Evolutionary conservation across 2,797 vertebrate genomes (phyloP), one percentile per base, ranked within the genome.

Genomic region (Cetoscarus ocellatus): DNA sequence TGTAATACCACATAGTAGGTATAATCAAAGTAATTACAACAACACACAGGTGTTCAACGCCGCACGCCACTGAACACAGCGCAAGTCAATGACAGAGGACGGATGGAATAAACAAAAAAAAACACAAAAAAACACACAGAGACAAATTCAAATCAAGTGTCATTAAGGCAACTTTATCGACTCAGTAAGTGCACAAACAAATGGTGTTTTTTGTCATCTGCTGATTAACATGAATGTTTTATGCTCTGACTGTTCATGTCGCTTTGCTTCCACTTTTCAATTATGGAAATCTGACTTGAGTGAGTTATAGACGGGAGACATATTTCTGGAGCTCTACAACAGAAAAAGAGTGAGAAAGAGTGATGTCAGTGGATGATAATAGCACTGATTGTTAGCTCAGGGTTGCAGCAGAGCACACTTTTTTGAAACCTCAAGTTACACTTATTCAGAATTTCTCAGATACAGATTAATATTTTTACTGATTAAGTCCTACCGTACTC

Each of bases 11-110:
- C 79, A 79, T 83, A 83, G 82, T 79, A 87, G 82, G 85, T 90
- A 85, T 89, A 92, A 93, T 92, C 87, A 93, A 90, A 90, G 92
- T 92, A 93, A 94, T 93, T 92, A 90, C 85, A 85, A 84, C 81
- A 86, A 85, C 82, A 76, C 90, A 87, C 89, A 93, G 91, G 92
- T 93, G 91, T 88, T 89, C 61, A 42, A 63, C 11, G 48, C 85
- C 0, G 53, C 83, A 88, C 77, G 17, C 86, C 77, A 38, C 75
- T 77, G 77, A 87, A 76, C 82, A 83, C 74, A 40, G 61, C 79
- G 18, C 79, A 84, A 19, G 67, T 78, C 79, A 61, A 67, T 66
- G 81, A 84, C 85, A 75, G 84, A 50, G 75, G 82, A 84, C 70
- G 53, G 1, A 12, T 34, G 59, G 53, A 1, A 12, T 19, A 61